Evolutionary conservation across 2,113 vertebrate species (phyloP), one percentile per base, ranked within the genome.

Genomic region (Microcebus tavaratra): DNA sequence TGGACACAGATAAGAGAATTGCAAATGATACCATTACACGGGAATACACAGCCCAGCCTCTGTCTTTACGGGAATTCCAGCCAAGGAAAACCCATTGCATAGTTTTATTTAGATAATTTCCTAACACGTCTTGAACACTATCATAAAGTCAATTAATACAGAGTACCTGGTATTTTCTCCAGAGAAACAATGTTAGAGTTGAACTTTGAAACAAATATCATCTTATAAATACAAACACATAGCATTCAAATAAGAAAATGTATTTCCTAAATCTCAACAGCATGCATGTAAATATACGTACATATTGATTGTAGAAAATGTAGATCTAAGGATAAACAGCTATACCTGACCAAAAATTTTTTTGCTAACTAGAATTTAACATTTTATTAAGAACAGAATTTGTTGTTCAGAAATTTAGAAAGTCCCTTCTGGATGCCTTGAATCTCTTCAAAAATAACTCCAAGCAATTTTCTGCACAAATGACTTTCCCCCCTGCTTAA

Each of bases 141-240:
- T 57, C 25, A 15, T 83, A 87, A 76, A 68, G 76, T 82, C 63
- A 61, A 73, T 73, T 67, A 75, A 3, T 80, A 23, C 15, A 70
- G n/a, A 90, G 55, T 31, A 36, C 21, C 6, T 70, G 76, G 6
- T 70, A 29, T 84, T 95, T 92, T 85, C 53, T 92, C 55, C 50
- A 68, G 83, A 93, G 72, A 86, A 92, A 81, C 48, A 85, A 72
- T 18, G 8, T 78, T 82, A 70, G 39, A 61, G 36, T 93, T 95
- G 48, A 92, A 84, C 63, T 80, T 84, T 39, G 50, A 75, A 84
- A 61, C 21, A 73, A 89, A 45, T 31, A 68, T 8, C 6, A 45
- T 42, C 8, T 80, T 45, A 59, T 80, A 53, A 91, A 91, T 42
- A 25, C 68, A 93, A 72, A n/a, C 25, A 63, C 3, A 29, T n/a